Conservation (phyloP, 2,888 invertebrate genomes). For the Drosophila rubida region DNA sequence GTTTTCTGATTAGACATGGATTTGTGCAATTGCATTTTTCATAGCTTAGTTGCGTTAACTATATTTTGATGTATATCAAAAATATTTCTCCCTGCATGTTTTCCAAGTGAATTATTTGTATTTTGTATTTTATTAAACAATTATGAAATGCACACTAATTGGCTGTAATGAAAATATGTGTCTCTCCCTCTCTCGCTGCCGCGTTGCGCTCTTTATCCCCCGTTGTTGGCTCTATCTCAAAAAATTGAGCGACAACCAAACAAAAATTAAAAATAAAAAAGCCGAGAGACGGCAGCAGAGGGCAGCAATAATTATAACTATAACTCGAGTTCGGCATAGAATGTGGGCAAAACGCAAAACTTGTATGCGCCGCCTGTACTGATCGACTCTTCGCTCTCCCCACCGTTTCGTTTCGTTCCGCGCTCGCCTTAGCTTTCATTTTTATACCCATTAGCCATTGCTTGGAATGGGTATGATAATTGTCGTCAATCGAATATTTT, state of each 20-base stretch:
- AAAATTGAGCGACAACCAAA: conserved; percentile 67
- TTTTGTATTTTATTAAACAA: conserved; percentile 76
- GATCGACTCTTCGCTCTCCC: conserved; percentile 37
- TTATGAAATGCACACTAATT: conserved; percentile 84
- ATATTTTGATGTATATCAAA: conserved; percentile 1
- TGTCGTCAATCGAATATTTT: no score
- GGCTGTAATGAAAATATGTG: conserved; percentile 75
- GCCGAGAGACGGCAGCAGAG: conserved; percentile 37
- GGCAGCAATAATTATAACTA: conserved; percentile 79
- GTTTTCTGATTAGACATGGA: conserved; percentile 34
- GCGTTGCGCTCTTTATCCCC: conserved; percentile 17
- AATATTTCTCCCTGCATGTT: conserved; percentile 24
- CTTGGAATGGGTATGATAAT: neutral
- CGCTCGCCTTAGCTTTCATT: conserved; percentile 75
- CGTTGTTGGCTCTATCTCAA: conserved; percentile 18
- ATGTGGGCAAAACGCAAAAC: conserved; percentile 72
- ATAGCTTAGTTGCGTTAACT: conserved; percentile 3
- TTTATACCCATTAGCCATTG: conserved; percentile 27
- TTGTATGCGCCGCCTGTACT: conserved; percentile 80
- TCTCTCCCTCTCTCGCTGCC: neutral
- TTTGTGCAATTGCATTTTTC: conserved; percentile 23
- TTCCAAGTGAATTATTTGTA: conserved; percentile 22
- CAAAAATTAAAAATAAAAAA: conserved; percentile 80
- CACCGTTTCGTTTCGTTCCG: conserved; percentile 33
- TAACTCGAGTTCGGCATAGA: conserved; percentile 76